A percentile compares a stretch with the other conserved stretches of the same genome.
Conservation (phyloP, 2,797 vertebrate genomes). For the Pelobates cultripes region DNA sequence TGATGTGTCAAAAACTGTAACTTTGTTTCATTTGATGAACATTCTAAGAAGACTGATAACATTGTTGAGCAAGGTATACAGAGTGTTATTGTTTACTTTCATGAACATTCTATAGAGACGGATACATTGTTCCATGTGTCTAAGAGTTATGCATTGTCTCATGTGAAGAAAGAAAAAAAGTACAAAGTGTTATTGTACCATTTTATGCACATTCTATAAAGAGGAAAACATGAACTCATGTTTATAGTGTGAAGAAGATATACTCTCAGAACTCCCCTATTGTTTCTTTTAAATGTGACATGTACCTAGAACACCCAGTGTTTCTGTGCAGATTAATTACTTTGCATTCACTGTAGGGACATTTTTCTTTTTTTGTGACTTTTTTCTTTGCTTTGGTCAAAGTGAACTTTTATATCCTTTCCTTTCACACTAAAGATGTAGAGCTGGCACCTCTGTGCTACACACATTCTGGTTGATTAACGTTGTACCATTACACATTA, state of each 20-base stretch:
- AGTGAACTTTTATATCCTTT: conserved; percentile 20
- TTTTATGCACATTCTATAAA: not conserved
- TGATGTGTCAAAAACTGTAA: too few species aligned
- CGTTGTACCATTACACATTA: conserved; percentile 25
- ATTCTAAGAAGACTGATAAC: too few species aligned
- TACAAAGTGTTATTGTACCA: not conserved
- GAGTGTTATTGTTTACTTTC: not conserved
- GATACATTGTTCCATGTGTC: too few species aligned
- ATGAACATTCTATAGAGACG: not conserved
- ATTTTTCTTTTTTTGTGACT: not conserved
- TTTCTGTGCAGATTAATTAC: conserved; percentile 15
- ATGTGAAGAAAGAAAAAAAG: not conserved
- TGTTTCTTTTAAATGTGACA: not conserved
- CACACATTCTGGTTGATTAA: conserved; percentile 32
- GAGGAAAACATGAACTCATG: too few species aligned
- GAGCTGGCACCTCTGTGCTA: conserved; percentile 27
- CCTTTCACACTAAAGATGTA: conserved; percentile 24
- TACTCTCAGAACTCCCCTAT: not conserved
- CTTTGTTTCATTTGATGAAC: not conserved
- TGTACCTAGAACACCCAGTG: not conserved
- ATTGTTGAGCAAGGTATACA: too few species aligned
- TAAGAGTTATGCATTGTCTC: too few species aligned
- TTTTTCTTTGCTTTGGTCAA: conserved; percentile 15
- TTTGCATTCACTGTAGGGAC: not conserved
- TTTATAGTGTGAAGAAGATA: too few species aligned